Base-by-base conservation (phyloP, 2,113 vertebrate genomes). In the Hystrix brachyura region DNA sequence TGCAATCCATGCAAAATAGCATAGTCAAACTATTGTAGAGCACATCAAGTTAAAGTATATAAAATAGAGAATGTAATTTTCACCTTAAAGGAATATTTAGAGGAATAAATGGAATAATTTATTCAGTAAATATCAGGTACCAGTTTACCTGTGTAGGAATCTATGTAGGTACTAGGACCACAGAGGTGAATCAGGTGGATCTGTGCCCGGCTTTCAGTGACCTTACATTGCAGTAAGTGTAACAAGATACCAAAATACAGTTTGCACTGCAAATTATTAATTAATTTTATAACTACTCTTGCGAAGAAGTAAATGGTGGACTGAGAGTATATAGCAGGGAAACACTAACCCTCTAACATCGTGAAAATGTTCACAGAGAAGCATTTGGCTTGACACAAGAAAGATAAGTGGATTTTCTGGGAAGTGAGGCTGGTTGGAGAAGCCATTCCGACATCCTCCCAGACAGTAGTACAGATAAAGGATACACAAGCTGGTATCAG, bases 401-500 rank as follows among this genome's bases (percentile, higher is more conserved):
- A 46, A 4, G 23, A 51, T 43, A 43, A 43, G 1, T 83, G n/a
- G 46, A 19, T 38, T 78, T 64, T 65, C 60, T 57, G 46, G 14
- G 15, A 9, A 21, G 14, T 7, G 57, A 9, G 19, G 7, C 1
- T 2, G 29, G 2, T 14, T 55, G 23, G 19, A 15, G 7, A 10
- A 51, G 3, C 27, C 7, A 60, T 38, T 18, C 17, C n/a, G 25
- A 1, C 21, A 74, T 48, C 3, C 17, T 5, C 1, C 59, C 43
- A 74, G 8, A 9, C 8, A 94, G 62, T 1, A 67, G 12, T 0
- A 57, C 9, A 43, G 34, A 3, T 51, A 79, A 53, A 87, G 5
- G 21, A 51, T n/a, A 18, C 8, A 17, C 25, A 67, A 7, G 57
- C 25, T 65, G 48, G 51, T 65, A 11, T 51, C 17, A 67, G 1